Percentiles rank a stretch among this genome's conserved stretches.
phyloP scores from a whole-genome alignment of 2,797 vertebrate genomes.

The Pseudochromis fuscus region DNA sequence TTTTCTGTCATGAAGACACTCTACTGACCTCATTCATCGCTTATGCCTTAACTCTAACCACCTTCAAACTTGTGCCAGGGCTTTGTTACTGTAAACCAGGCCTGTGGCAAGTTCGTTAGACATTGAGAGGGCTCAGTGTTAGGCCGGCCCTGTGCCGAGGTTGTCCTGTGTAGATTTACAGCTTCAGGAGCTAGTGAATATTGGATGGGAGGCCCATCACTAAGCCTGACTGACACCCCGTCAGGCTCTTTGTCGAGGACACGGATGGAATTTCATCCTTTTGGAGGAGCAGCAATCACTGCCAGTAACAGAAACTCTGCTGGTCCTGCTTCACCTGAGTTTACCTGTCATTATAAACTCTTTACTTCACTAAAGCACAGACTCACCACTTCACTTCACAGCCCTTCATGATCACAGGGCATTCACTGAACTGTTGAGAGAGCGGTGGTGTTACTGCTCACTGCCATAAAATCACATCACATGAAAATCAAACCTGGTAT shows the following conservation, averaged over 20 bases:
- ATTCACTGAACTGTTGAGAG: slow-evolving; percentile 35
- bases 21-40: slow-evolving; percentile 37
- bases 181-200: slow-evolving; percentile 86
- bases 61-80: slow-evolving; percentile 56
- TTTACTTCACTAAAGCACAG: slow-evolving; percentile 36
- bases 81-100: slow-evolving; percentile 71
- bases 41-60: slow-evolving; percentile 48
- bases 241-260: slow-evolving; percentile 83
- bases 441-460: slow-evolving; percentile 26
- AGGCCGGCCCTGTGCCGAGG: slow-evolving; percentile 46
- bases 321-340: slow-evolving; percentile 76
- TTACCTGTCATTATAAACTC: slow-evolving; percentile 78
- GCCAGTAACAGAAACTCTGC: slow-evolving; percentile 77
- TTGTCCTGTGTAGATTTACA: slow-evolving; percentile 80
- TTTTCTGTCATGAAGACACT: slow-evolving; percentile 9
- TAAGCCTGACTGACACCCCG: slow-evolving; percentile 84
- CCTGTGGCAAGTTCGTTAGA: slow-evolving; percentile 61
- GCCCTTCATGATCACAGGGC: slow-evolving; percentile 33
- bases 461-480: slow-evolving; percentile 4
- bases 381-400: slow-evolving; percentile 26
- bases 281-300: slow-evolving; percentile 81
- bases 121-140: slow-evolving; percentile 71
- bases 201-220: slow-evolving; percentile 85
- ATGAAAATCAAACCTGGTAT: slow-evolving; percentile 24
- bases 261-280: slow-evolving; percentile 86